Base-by-base conservation (phyloP, 2,113 vertebrate genomes). In the Mirounga angustirostris region DNA sequence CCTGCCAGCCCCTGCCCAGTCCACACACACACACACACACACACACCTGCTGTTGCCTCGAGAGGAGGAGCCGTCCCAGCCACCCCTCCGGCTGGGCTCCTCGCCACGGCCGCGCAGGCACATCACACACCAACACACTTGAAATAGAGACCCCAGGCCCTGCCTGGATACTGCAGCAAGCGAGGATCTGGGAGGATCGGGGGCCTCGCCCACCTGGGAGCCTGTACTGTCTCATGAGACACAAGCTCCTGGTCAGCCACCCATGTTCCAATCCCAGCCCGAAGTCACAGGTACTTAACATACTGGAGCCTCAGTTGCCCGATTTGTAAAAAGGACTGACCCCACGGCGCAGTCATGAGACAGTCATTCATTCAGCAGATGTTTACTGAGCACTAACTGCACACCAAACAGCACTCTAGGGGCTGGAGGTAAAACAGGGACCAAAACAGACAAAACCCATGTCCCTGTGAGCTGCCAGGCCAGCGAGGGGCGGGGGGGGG, bases 61-160 rank as follows among this genome's bases (percentile, higher is more conserved):
- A 5, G 1, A 2, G 30, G 46, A 46, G 18, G n/a, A 16, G 91
- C 65, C 18, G 2, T 40, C 86, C 79, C 2, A 0, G 14, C 36
- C 28, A 3, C 19, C 13, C 52, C 52, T 63, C 71, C 12, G 54
- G 2, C 50, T 10, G 5, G n/a, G 43, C 33, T 67, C 71, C 65
- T 2, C 12, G 14, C 6, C 69, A 50, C 0, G 28, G 26, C 15
- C 0, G 52, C 59, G 11, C 16, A 4, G 6, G n/a, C 4, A 0
- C 10, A 7, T 1, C 5, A 6, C 26, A 56, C 1, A 16, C 71
- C 67, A 50, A 5, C 3, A 4, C 0, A 1, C 54, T 19, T 2
- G 89, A 36, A 61, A 33, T 19, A 63, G 65, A 50, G 92, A 26
- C 4, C 13, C 18, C 40, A 4, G 83, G 67, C 81, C 21, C 63